These are phyloP conservation scores for Monodelphis domestica DNA, from an alignment of 2,797 vertebrate species.

Conservation along the genomic window DNA sequence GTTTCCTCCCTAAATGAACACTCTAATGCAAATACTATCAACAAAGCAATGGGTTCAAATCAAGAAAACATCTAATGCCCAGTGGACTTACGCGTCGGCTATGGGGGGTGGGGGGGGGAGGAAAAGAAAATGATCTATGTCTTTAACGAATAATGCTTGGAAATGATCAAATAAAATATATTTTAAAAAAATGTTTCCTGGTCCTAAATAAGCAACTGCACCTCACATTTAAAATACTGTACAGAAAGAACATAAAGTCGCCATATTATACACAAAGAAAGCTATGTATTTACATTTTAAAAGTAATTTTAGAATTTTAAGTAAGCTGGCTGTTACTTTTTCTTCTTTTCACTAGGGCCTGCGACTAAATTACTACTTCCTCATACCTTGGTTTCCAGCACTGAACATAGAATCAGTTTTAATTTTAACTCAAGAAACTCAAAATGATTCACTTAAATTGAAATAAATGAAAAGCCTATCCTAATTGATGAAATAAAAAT, in stretches of 20 bases:
- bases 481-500: constrained; percentile 22
- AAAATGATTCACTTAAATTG: constrained; percentile 46
- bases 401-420: not conserved
- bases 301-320: constrained; percentile 68
- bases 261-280: constrained; percentile 82
- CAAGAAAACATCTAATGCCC: too few species aligned
- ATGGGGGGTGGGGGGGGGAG: too few species aligned
- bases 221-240: constrained; percentile 82
- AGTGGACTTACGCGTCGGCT: too few species aligned
- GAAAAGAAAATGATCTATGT: too few species aligned
- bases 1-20: too few species aligned
- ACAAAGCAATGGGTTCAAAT: too few species aligned
- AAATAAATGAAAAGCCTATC: constrained; percentile 66
- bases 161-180: too few species aligned
- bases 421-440: not conserved
- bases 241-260: constrained; percentile 78
- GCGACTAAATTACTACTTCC: not conserved
- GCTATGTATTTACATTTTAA: constrained; percentile 81
- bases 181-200: constrained; percentile 62
- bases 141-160: too few species aligned
- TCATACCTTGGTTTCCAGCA: not conserved
- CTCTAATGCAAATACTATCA: too few species aligned
- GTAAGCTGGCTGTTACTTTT: constrained; percentile 39
- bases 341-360: constrained; percentile 16
- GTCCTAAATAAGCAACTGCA: constrained; percentile 61